Percentiles rank a stretch among this genome's conserved stretches.
Evolutionary conservation across 2,113 vertebrate species (phyloP).

Genomic region (Bombycilla garrulus): DNA sequence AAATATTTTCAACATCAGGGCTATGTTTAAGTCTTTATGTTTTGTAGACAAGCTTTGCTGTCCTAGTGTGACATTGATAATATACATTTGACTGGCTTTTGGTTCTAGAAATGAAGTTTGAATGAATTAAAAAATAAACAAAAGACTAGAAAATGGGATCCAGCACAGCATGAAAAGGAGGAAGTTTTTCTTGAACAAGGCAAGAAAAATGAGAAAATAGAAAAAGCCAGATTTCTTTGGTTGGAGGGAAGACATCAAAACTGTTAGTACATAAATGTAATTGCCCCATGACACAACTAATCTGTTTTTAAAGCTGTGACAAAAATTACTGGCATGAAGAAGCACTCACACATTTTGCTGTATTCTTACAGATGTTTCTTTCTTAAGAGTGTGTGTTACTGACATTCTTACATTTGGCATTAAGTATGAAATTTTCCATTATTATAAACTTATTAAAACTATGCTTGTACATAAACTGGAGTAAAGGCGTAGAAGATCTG

Average conservation of each 20-base stretch:
- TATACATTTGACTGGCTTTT: slow-evolving; percentile 26
- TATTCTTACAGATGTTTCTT: not conserved
- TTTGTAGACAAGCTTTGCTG: slow-evolving; percentile 23
- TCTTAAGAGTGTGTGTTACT: not conserved
- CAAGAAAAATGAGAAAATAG: not conserved
- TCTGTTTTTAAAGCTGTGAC: not conserved
- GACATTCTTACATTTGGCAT: not conserved
- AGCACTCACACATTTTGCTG: not conserved
- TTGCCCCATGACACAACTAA: not conserved
- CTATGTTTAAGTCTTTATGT: slow-evolving; percentile 37
- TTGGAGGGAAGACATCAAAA: slow-evolving; percentile 9
- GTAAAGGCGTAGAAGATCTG: not conserved
- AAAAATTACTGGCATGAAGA: not conserved
- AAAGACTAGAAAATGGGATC: slow-evolving; percentile 30
- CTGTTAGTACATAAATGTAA: not conserved
- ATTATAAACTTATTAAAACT: not conserved
- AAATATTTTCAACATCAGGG: not conserved
- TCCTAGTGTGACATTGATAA: slow-evolving; percentile 45
- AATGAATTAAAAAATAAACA: slow-evolving; percentile 32
- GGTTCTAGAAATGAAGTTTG: slow-evolving; percentile 15
- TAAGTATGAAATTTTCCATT: not conserved
- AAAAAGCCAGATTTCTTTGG: not conserved
- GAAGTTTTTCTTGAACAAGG: not conserved
- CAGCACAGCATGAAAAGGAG: not conserved
- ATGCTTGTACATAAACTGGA: not conserved